Evolutionary conservation across 1,140 invertebrate genomes (phyloP).

Genomic region (Lordiphosa collinella): DNA sequence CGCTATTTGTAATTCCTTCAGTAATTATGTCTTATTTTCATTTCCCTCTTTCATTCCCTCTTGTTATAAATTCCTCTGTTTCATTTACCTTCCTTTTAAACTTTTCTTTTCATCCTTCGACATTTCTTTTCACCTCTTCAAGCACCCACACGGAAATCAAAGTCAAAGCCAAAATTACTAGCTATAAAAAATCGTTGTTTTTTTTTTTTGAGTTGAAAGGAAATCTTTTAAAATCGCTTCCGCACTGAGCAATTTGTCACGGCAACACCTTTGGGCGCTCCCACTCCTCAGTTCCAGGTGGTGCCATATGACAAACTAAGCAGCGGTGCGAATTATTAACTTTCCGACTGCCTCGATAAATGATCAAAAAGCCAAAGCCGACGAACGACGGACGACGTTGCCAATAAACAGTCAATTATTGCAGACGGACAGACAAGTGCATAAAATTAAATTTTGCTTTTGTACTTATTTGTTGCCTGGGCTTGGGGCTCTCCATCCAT

Average conservation of each 20-base stretch:
- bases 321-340: slow-evolving; percentile 52
- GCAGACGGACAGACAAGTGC: slow-evolving; percentile 46
- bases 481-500: slow-evolving; percentile 44
- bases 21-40: no score
- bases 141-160: slow-evolving; percentile 68
- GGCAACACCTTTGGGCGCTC: slow-evolving; percentile 54
- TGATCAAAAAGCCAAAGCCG: slow-evolving; percentile 68
- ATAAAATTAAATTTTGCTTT: slow-evolving; percentile 56
- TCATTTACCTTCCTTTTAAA: no score
- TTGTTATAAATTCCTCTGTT: no score
- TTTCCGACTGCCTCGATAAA: slow-evolving; percentile 46
- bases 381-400: slow-evolving; percentile 52
- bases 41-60: no score
- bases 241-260: slow-evolving; percentile 66
- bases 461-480: slow-evolving; percentile 9
- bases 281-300: background rate
- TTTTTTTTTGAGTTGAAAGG: slow-evolving; percentile 1
- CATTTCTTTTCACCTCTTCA: slow-evolving; percentile 5
- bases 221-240: slow-evolving; percentile 56
- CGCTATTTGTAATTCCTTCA: no score
- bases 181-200: slow-evolving; percentile 18
- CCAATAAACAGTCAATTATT: slow-evolving; percentile 75
- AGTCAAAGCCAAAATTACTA: slow-evolving; percentile 67
- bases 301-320: slow-evolving; percentile 53
- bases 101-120: no score